Evolutionary conservation across 2,113 vertebrate species (phyloP).

Genomic region (Jaculus jaculus): DNA sequence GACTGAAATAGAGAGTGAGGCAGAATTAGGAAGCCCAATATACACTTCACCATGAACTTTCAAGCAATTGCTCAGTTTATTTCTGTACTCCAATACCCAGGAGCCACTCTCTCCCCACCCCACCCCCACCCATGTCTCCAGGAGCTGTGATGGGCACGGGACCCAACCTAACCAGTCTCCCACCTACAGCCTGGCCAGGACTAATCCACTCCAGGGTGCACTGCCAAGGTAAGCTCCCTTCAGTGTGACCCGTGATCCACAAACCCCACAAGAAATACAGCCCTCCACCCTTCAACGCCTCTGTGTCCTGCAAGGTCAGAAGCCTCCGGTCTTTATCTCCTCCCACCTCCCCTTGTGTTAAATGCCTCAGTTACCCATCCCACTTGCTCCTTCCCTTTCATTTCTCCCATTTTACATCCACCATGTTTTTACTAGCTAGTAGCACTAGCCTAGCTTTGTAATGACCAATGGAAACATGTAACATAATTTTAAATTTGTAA

Average conservation of each 20-base stretch:
- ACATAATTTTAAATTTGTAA: conserved; percentile 2
- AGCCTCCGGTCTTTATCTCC: not conserved
- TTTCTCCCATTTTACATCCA: not conserved
- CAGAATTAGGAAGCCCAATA: not conserved
- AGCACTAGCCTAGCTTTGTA: not conserved
- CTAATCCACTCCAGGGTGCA: conserved; percentile 6
- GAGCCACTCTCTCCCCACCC: not conserved
- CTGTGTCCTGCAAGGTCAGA: not conserved
- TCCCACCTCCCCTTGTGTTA: not conserved
- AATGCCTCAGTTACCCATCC: not conserved
- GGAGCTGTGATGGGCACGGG: not conserved
- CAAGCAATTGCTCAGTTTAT: not conserved
- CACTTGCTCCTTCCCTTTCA: not conserved
- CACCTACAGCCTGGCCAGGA: not conserved
- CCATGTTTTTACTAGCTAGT: not conserved
- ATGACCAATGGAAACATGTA: not conserved
- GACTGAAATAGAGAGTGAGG: not conserved
- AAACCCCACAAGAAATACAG: not conserved
- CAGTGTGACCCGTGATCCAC: not conserved
- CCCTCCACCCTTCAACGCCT: not conserved
- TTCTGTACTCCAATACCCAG: not conserved
- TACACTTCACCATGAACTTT: not conserved
- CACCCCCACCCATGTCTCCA: no score
- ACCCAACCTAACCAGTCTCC: conserved; percentile 60
- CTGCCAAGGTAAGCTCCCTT: conserved; percentile 42